A percentile compares a stretch with the other conserved stretches of the same genome.
Conservation (phyloP, 2,113 vertebrate genomes). For the Antigone vipio region DNA sequence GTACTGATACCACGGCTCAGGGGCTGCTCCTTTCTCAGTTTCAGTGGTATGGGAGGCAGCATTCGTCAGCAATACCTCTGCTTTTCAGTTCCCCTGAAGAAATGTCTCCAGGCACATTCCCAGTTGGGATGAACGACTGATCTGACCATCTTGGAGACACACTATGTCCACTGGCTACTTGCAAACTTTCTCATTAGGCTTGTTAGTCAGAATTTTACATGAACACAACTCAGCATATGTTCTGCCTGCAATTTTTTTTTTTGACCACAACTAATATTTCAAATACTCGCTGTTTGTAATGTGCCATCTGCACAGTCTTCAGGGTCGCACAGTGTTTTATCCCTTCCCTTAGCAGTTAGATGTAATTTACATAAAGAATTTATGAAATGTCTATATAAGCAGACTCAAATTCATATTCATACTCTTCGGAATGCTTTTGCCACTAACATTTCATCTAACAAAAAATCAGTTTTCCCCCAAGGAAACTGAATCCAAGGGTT, state of each 20-base stretch:
- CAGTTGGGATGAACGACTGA: not conserved
- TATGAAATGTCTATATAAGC: not conserved
- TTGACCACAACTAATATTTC: not conserved
- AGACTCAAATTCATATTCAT: not conserved
- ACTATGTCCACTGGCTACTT: not conserved
- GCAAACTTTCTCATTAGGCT: not conserved
- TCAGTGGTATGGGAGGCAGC: not conserved
- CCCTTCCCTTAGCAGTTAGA: not conserved
- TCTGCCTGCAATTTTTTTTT: not conserved
- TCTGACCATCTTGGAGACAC: not conserved
- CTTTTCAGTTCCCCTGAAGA: not conserved
- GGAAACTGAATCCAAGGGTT: not conserved
- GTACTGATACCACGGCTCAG: not conserved
- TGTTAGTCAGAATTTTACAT: not conserved
- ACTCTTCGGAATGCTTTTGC: not conserved
- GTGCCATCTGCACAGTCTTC: not conserved
- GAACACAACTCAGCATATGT: not conserved
- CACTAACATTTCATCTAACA: not conserved
- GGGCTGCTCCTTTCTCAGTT: not conserved
- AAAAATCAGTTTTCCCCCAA: not conserved
- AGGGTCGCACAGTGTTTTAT: not conserved
- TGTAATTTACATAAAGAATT: not conserved
- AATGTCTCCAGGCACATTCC: not conserved
- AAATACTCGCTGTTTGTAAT: not conserved
- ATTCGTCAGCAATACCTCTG: rapidly evolving